Percentiles rank a stretch among this genome's conserved stretches.
These are phyloP conservation scores for Drosophila sordidula DNA, from an alignment of 2,888 invertebrate genomes.

Conservation along the genomic window DNA sequence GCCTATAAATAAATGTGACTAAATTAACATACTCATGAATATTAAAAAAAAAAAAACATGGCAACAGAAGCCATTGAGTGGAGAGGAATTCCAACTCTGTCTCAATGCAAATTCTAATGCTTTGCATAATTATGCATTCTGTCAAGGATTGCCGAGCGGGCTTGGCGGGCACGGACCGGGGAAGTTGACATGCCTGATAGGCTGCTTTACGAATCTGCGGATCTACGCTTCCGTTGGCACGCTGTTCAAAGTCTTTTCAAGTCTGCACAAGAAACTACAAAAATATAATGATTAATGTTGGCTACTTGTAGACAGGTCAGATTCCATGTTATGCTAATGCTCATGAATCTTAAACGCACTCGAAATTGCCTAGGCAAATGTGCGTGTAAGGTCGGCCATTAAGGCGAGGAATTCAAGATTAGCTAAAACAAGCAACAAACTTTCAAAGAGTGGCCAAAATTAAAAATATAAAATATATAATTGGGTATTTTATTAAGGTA, in stretches of 20 bases:
- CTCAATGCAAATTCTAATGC: conserved; percentile 50
- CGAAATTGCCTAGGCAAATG: conserved; percentile 28
- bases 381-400: conserved; percentile 49
- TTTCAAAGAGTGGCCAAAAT: neutral
- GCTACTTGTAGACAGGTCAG: conserved; percentile 11
- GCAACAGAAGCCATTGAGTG: conserved; percentile 19
- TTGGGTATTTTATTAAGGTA: neutral
- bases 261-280: conserved; percentile 12
- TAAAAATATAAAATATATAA: conserved; percentile 2
- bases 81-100: conserved; percentile 5
- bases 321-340: conserved; percentile 27
- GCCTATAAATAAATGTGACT: conserved; percentile 11
- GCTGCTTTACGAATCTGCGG: conserved; percentile 7
- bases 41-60: conserved; percentile 1
- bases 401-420: conserved; percentile 13
- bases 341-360: conserved; percentile 23
- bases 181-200: conserved; percentile 17
- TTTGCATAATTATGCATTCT: conserved; percentile 47
- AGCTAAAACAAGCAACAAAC: neutral
- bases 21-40: conserved; percentile 45
- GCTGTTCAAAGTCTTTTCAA: conserved; percentile 15
- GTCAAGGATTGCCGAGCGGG: conserved; percentile 33
- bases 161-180: neutral
- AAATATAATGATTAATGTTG: conserved; percentile 40
- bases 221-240: conserved; percentile 53